These are phyloP conservation scores for Ephialtes manifestator DNA, from an alignment of 2,888 invertebrate genomes.

Conservation along the genomic window DNA sequence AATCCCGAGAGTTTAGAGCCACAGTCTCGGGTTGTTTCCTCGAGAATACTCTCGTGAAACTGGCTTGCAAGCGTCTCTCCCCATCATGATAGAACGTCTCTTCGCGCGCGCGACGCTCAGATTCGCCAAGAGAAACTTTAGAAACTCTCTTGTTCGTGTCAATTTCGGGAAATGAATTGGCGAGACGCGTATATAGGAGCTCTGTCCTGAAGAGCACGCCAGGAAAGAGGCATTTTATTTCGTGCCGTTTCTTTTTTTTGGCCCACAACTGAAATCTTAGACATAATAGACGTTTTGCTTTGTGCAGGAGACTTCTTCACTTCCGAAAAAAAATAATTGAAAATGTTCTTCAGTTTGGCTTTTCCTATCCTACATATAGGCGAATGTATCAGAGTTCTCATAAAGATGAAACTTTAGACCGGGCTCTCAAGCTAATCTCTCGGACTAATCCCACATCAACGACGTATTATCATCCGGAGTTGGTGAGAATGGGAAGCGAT, in stretches of 20 bases:
- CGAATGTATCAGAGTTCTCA: slow-evolving; percentile 23
- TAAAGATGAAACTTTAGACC: slow-evolving; percentile 61
- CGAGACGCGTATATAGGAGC: slow-evolving; percentile 16
- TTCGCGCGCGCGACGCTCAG: slow-evolving; percentile 39
- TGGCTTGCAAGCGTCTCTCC: slow-evolving; percentile 48
- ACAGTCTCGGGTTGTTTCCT: slow-evolving; percentile 67
- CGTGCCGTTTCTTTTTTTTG: slow-evolving; percentile 47
- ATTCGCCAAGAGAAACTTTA: slow-evolving; percentile 64
- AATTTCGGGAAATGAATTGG: slow-evolving; percentile 73
- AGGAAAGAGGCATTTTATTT: slow-evolving; percentile 46
- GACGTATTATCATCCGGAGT: slow-evolving; percentile 64
- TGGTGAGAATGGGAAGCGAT: slow-evolving; percentile 63
- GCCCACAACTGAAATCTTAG: slow-evolving; percentile 28
- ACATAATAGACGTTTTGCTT: slow-evolving; percentile 30
- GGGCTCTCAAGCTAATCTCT: slow-evolving; percentile 54
- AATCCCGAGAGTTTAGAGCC: slow-evolving; percentile 62
- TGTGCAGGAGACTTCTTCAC: slow-evolving; percentile 28
- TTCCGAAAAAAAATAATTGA: slow-evolving; percentile 23
- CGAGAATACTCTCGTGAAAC: slow-evolving; percentile 59
- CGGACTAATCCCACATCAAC: slow-evolving; percentile 64
- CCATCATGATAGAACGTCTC: slow-evolving; percentile 60
- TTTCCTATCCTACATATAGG: slow-evolving; percentile 3
- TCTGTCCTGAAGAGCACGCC: slow-evolving; percentile 1
- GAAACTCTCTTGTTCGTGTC: slow-evolving; percentile 57
- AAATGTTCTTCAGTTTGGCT: slow-evolving; percentile 40